These are phyloP conservation scores for Callinectes sapidus DNA, from an alignment of 2,888 invertebrate genomes.

Conservation along the genomic window DNA sequence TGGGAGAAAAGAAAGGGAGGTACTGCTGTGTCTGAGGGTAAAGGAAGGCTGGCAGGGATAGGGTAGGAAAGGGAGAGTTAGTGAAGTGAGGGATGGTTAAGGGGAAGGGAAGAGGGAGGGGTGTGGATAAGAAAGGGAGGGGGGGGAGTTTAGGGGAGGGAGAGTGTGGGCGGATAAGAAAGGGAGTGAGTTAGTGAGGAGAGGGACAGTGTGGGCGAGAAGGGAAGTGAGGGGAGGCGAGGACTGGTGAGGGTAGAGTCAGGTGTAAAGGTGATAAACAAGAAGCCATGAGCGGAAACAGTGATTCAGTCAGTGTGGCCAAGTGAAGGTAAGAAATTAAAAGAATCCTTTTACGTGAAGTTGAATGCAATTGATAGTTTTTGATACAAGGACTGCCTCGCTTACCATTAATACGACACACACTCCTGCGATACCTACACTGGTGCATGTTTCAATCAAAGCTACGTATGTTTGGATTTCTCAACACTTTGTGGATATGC, in stretches of 20 bases:
- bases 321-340: neutral
- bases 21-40: neutral
- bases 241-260: neutral
- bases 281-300: neutral
- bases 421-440: neutral
- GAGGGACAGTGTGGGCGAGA: neutral
- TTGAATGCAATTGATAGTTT: neutral
- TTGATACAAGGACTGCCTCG: neutral
- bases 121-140: neutral
- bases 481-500: neutral
- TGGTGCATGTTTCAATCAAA: neutral
- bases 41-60: neutral
- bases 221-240: neutral
- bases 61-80: neutral
- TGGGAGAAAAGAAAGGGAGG: neutral
- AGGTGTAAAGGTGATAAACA: slow-evolving; percentile 3
- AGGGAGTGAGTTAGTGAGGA: neutral
- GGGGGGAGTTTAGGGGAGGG: neutral
- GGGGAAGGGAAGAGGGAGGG: neutral
- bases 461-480: neutral
- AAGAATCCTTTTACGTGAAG: neutral
- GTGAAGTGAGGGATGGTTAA: neutral
- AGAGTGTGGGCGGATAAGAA: neutral
- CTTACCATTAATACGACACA: neutral
- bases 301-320: neutral